Conservation (phyloP, 1,140 invertebrate species). For the Tetramorium simillimum region DNA sequence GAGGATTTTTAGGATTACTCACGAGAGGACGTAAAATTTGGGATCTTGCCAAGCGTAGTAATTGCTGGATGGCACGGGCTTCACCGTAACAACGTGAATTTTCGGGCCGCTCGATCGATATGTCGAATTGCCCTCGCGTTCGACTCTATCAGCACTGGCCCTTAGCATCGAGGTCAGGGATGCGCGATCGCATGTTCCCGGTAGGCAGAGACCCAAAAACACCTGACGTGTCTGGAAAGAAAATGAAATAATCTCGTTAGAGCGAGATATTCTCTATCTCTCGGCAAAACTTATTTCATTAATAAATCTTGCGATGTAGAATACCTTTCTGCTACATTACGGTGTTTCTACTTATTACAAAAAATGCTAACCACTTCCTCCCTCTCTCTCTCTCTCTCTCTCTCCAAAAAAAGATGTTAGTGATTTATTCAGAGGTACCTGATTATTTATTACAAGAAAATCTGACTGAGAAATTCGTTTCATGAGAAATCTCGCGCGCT, state of each 20-base stretch:
- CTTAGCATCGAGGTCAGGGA: constrained; percentile 88
- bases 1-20: constrained; percentile 78
- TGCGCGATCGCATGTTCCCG: constrained; percentile 87
- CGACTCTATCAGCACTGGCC: constrained; percentile 84
- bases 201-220: constrained; percentile 91
- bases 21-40: constrained; percentile 91
- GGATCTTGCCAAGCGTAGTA: constrained; percentile 89
- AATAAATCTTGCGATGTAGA: background rate
- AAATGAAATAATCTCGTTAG: constrained; percentile 49
- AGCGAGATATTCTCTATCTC: background rate
- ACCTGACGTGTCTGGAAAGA: constrained; percentile 88
- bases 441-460: background rate
- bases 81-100: constrained; percentile 87
- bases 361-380: background rate
- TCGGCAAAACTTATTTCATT: constrained; percentile 4
- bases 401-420: background rate
- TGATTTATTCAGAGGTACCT: background rate
- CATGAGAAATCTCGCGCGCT: background rate
- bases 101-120: constrained; percentile 79
- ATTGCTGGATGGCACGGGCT: constrained; percentile 89
- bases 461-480: background rate
- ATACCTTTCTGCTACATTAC: background rate
- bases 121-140: constrained; percentile 83
- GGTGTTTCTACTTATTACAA: background rate
- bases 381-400: too few species aligned